Evolutionary conservation across 2,888 invertebrate species (phyloP), one percentile per base, ranked within the genome.

Genomic region (Andrena bucephala): DNA sequence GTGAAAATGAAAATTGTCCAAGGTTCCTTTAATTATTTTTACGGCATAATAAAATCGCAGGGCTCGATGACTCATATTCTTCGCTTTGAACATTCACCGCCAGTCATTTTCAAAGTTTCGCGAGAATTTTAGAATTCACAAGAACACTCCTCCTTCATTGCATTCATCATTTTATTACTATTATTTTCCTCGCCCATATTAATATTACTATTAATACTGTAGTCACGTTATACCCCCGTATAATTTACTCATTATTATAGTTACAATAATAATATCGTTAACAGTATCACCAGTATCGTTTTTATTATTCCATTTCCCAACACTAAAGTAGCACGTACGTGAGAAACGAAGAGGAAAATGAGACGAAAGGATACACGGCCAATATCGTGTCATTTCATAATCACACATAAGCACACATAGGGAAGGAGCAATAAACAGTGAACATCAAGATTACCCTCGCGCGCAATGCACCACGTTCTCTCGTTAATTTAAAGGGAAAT

Each of bases 361-460:
- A 10, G 50, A 50, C 29, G 24, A 20, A 52, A 33, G 24, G 5
- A 31, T 4, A 36, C 54, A n/a, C 66, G 54, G 13, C 2, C 24
- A 24, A 20, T 62, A 54, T 65, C 72, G 33, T 66, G n/a, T 24
- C n/a, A 36, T 54, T 52, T 16, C 16, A 27, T 24, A 31, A 27
- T 68, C 24, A 54, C 54, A 13, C 54, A 20, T 29, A 16, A 33
- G 2, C 20, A 31, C 29, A 2, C 42, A 13, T 29, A 29, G 2
- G 59, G 8, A 59, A 10, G 27, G 0, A 52, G 42, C 60, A n/a
- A 65, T 65, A 76, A 88, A 54, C 68, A 84, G 87, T 87, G 87
- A 86, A 88, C 87, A 88, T 87, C 84, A 87, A 82, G 62, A 48
- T 79, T 79, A 87, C 54, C 76, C 74, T 79, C 78, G 77, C 74